These are phyloP conservation scores for Megaceryle torquata DNA, from an alignment of 2,113 vertebrate species.

Conservation along the genomic window DNA sequence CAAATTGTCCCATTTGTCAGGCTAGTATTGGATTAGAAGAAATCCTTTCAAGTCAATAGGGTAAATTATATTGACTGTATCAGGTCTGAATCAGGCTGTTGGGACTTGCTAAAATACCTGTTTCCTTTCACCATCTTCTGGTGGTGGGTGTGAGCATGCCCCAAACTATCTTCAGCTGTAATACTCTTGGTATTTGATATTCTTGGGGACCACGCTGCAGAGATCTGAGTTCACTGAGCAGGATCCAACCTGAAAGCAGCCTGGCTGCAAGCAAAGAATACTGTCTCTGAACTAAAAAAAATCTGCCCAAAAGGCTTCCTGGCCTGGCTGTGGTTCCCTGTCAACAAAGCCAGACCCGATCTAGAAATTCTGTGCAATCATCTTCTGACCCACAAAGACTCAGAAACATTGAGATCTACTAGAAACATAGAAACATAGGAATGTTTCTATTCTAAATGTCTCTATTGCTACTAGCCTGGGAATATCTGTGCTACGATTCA, in stretches of 20 bases:
- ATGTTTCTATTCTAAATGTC: no score
- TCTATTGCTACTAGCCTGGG: neutral
- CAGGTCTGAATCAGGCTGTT: neutral
- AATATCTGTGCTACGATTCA: neutral
- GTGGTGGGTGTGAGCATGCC: neutral
- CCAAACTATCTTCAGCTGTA: neutral
- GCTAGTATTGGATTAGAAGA: rapidly evolving
- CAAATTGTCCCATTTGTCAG: neutral
- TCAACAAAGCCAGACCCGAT: neutral
- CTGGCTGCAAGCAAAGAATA: neutral
- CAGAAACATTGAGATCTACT: neutral
- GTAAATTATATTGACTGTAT: neutral
- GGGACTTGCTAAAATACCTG: neutral
- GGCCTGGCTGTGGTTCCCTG: neutral
- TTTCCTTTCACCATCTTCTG: neutral
- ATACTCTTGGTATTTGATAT: neutral
- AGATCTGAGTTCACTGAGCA: neutral
- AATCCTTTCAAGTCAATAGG: neutral
- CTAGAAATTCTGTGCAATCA: neutral
- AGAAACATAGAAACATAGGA: no score
- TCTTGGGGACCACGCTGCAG: neutral
- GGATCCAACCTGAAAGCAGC: neutral
- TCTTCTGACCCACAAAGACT: neutral
- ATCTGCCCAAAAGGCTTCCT: neutral
- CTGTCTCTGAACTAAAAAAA: neutral